Conservation (phyloP, 2,888 invertebrate species). For the Euclidia mi region DNA sequence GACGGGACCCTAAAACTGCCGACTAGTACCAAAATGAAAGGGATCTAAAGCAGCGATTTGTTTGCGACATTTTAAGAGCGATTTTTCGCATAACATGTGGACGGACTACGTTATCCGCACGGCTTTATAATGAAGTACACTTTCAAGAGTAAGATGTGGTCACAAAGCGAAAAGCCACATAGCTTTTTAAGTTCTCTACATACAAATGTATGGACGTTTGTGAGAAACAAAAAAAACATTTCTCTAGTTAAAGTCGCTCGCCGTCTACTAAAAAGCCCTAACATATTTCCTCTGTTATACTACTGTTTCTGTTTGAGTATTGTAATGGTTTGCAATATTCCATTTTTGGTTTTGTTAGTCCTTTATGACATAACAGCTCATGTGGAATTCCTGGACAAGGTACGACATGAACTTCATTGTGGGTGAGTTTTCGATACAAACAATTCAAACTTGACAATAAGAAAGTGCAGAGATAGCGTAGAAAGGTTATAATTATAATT, state of each 20-base stretch:
- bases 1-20: conserved; percentile 37
- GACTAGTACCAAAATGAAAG: conserved; percentile 52
- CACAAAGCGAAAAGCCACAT: conserved; percentile 9
- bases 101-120: conserved; percentile 28
- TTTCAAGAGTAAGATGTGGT: conserved; percentile 17
- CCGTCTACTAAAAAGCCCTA: not conserved
- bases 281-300: too few species aligned
- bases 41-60: conserved; percentile 54
- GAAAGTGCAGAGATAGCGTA: too few species aligned
- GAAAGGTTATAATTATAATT: too few species aligned
- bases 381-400: too few species aligned
- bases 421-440: too few species aligned
- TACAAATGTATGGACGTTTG: conserved; percentile 1
- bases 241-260: not conserved
- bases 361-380: too few species aligned
- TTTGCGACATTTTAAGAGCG: conserved; percentile 52
- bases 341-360: too few species aligned
- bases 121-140: conserved; percentile 17
- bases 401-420: too few species aligned
- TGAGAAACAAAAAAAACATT: not conserved
- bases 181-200: conserved; percentile 9
- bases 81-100: conserved; percentile 34
- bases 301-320: too few species aligned
- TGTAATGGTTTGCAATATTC: too few species aligned
- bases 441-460: too few species aligned